Base-by-base conservation (phyloP, 2,888 invertebrate genomes). In the Sclerodermus sp. region DNA sequence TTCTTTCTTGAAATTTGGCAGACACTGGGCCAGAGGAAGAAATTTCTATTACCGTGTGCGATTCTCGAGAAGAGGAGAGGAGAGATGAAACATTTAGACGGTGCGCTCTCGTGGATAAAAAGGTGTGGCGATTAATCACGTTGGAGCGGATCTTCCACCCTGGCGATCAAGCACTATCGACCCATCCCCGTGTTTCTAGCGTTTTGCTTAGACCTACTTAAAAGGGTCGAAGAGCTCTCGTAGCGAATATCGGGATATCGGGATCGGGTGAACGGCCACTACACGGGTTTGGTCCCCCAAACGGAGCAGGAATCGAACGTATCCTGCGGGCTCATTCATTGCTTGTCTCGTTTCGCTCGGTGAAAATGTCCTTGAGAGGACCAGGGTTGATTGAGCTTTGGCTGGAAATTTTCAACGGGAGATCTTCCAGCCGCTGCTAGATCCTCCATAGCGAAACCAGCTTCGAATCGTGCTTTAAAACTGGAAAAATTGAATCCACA, bases 301-400 rank as follows among this genome's bases (percentile, higher is more conserved):
- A 41, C 17, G 41, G 48, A 23, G 23, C 23, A 49, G 37, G 49
- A 49, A 53, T 51, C 45, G 49, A 45, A 45, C 42, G 38, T 44
- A 36, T 60, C 55, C 51, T 53, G 53, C 56, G 56, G 52, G 62
- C 53, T 57, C 63, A 62, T 65, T 65, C 63, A 58, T 64, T 64
- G 58, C 53, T 16, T 46, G 50, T 9, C 49, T 48, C 49, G 43
- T 43, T 51, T 47, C 55, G 50, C 58, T 60, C 60, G 58, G 31
- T 47, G 41, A 32, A 45, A 37, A 39, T 15, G 29, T 17, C 49
- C 36, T 53, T 61, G 54, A 62, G 51, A 49, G 51, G 52, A 53
- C 52, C 53, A 57, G 59, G 61, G 64, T 68, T 71, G 69, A 72
- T 71, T 71, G 66, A 66, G 66, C 70, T 71, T 72, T 65, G 58